Conservation (phyloP, 2,113 vertebrate genomes). For the Gambusia holbrooki region DNA sequence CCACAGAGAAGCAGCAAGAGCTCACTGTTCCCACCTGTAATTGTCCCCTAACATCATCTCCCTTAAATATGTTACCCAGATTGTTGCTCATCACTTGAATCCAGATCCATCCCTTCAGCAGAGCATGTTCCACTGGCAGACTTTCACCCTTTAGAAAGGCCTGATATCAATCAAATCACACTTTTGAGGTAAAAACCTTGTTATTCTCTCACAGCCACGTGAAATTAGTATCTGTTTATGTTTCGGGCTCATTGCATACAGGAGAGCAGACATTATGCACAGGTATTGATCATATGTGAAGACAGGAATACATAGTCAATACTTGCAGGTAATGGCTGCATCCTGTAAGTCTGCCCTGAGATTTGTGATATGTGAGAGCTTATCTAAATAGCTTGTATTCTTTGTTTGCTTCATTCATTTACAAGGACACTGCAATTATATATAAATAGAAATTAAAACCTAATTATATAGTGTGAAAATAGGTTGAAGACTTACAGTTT, state of each 20-base stretch:
- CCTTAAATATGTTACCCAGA: constrained; percentile 23
- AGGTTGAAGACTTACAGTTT: neutral
- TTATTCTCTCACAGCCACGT: constrained; percentile 74
- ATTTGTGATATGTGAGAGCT: constrained; percentile 10
- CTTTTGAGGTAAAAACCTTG: constrained; percentile 78
- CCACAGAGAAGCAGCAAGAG: constrained; percentile 6
- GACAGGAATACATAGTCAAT: constrained; percentile 59
- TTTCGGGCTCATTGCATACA: constrained; percentile 65
- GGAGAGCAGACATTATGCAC: constrained; percentile 60
- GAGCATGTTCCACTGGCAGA: constrained; percentile 66
- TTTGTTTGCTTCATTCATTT: neutral
- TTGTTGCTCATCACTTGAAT: constrained; percentile 58
- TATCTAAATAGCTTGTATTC: constrained; percentile 1
- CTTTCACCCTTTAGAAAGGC: constrained; percentile 63
- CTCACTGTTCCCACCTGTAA: constrained; percentile 16
- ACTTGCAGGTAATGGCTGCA: constrained; percentile 53
- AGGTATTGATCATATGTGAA: constrained; percentile 75
- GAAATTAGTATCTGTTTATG: constrained; percentile 64
- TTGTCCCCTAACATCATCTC: constrained; percentile 43
- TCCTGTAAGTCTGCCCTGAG: constrained; percentile 41
- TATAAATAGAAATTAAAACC: neutral
- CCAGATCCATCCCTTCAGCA: constrained; percentile 66
- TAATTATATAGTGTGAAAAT: no score
- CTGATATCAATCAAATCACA: constrained; percentile 76
- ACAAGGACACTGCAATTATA: neutral